A percentile compares a stretch with the other conserved stretches of the same genome.
These are phyloP conservation scores for Zapornia atra DNA, from an alignment of 2,113 vertebrate genomes.

Conservation along the genomic window DNA sequence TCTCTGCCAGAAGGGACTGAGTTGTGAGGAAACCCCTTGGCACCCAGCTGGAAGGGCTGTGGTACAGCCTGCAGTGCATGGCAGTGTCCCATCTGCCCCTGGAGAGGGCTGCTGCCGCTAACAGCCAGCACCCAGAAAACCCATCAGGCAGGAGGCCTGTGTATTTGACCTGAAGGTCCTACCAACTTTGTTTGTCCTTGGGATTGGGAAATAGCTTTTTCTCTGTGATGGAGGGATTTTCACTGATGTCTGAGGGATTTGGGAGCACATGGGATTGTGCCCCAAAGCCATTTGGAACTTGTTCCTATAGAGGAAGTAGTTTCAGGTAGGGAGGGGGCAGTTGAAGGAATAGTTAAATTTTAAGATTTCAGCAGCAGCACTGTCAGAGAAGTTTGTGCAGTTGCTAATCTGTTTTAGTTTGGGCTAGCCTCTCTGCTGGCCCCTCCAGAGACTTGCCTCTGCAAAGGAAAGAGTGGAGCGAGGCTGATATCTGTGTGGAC, in stretches of 20 bases:
- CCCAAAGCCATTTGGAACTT: neutral
- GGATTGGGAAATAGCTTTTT: neutral
- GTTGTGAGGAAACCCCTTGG: neutral
- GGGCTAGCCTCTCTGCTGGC: neutral
- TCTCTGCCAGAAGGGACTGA: neutral
- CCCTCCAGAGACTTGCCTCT: neutral
- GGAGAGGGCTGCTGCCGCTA: neutral
- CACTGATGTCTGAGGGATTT: neutral
- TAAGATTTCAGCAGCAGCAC: neutral
- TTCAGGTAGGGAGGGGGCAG: neutral
- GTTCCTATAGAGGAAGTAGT: neutral
- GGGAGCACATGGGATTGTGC: accelerated
- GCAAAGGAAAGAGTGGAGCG: neutral
- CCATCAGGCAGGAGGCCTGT: neutral
- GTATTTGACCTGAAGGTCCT: neutral
- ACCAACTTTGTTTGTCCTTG: neutral
- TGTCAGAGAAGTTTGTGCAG: neutral
- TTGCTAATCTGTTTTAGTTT: neutral
- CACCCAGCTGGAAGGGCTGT: neutral
- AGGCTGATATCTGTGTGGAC: neutral
- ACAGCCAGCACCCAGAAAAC: neutral
- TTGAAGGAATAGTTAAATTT: neutral
- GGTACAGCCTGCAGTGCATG: accelerated
- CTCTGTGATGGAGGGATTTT: neutral
- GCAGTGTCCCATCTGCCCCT: neutral